Evolutionary conservation across 2,113 vertebrate species (phyloP), one percentile per base, ranked within the genome.

Genomic region (Ptilonorhynchus violaceus): DNA sequence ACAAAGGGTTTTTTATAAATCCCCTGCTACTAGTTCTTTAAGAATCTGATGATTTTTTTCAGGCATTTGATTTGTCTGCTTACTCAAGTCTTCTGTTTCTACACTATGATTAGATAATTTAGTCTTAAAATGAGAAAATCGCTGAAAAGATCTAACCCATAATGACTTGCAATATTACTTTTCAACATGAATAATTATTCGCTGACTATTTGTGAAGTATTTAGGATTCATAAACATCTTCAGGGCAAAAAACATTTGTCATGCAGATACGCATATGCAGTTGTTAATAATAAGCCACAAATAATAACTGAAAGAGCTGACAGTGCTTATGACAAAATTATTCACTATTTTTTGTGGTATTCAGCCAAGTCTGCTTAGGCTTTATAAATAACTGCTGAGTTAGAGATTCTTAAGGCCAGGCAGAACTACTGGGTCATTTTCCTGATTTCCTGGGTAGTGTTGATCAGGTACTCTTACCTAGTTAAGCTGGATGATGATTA

Each of bases 211-310:
- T 73, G 55, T 20, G 2, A 80, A 93, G 66, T 62, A 59, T 90
- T 93, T 86, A 77, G 35, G 58, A 77, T 74, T 88, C 92, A 81
- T 67, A 70, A 95, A 86, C 35, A 70, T 92, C 75, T 93, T 88
- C 75, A 59, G 42, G 50, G 53, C 72, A 94, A 46, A 85, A 85
- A 73, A 6, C 39, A 46, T 81, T 92, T 72, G 41, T 87, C 81
- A 89, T 44, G 62, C 49, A 85, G 72, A 80, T 93, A 93, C 0
- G 0, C 37, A 52, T 49, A 76, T 42, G 59, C 62, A 88, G 55
- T 93, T 73, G 49, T 76, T 83, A 91, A 76, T 62, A 88, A 91
- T 52, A 77, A 91, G 39, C 31, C 33, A 70, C 79, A 88, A 86
- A 95, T 52, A 96, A 85, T 53, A 90, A 58, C 35, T 37, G 63